phyloP scores from a whole-genome alignment of 2,888 invertebrate genomes.

The Trichopria drosophilae region DNA sequence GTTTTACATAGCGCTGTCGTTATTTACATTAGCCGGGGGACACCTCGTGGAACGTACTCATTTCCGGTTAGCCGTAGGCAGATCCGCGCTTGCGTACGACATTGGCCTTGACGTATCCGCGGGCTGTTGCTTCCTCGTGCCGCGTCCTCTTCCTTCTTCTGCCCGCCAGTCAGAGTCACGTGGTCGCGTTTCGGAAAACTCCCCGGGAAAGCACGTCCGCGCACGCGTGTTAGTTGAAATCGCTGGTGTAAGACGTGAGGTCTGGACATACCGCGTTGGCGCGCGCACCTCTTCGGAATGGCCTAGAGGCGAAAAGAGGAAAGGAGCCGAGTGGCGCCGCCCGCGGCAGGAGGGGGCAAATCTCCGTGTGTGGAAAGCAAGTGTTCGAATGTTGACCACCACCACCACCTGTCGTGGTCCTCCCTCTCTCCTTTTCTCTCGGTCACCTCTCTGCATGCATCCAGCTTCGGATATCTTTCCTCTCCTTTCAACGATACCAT shows the following conservation, averaged over 20 bases:
- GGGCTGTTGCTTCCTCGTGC: too few species aligned
- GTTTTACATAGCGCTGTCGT: background rate
- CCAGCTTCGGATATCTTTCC: constrained; percentile 20
- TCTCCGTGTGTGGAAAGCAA: constrained; percentile 42
- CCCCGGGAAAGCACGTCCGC: constrained; percentile 38
- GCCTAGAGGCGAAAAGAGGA: constrained; percentile 63
- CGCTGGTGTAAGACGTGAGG: constrained; percentile 43
- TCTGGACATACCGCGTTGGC: constrained; percentile 53
- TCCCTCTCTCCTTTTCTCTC: constrained; percentile 22
- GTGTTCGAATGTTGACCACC: constrained; percentile 57
- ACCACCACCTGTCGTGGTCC: constrained; percentile 36
- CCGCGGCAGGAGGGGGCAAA: constrained; percentile 54
- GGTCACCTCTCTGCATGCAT: constrained; percentile 16
- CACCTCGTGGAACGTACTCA: too few species aligned
- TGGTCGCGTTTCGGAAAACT: constrained; percentile 41
- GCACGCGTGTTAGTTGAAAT: constrained; percentile 47
- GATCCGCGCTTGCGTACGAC: constrained; percentile 11
- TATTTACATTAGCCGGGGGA: background rate
- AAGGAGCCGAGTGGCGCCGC: constrained; percentile 58
- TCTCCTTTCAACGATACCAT: constrained; percentile 8
- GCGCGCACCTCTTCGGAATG: constrained; percentile 60
- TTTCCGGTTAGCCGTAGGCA: too few species aligned
- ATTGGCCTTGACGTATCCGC: constrained; percentile 31
- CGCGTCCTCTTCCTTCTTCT: too few species aligned
- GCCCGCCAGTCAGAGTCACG: too few species aligned